Base-by-base conservation (phyloP, 2,113 vertebrate genomes). In the Prietella phreatophila region DNA sequence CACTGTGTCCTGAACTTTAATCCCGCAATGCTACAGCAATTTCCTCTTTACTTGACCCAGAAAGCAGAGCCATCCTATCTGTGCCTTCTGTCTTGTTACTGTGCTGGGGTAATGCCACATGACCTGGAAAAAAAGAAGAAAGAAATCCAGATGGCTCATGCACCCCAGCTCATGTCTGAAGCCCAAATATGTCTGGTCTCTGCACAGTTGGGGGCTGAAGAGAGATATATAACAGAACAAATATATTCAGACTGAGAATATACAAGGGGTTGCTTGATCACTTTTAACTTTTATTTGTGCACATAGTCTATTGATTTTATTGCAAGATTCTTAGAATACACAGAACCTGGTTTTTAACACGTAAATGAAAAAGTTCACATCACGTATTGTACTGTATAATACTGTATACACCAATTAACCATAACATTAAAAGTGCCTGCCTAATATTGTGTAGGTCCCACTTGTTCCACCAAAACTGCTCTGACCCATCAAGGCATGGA, bases 31-130 rank as follows among this genome's bases (percentile, higher is more conserved):
- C 85, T 84, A 86, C 81, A 87, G 85, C 88, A 88, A 90, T 90
- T 90, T 92, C 89, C 90, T 88, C 87, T 89, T 91, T 90, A 63
- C 83, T 88, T 90, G 87, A 92, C 89, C 90, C 88, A 92, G 85
- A 92, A 92, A 90, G 75, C 69, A 83, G 76, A 87, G 85, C 61
- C 85, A 90, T 88, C 82, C 87, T 73, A 90, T 90, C 88, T 89
- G 61, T 85, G 89, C 88, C 87, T 91, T 92, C 87, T 89, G 88
- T 91, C 90, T 92, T 85, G 88, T 89, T 91, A 88, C 88, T 76
- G 82, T 89, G 89, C 87, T 82, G 86, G 79, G 83, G 76, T 86
- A 90, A 90, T 82, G 88, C 85, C 42, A 71, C 85, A 80, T 92
- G 91, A 92, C 90, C 92, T 85, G 63, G 25, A 87, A 84, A 84